Evolutionary conservation across 2,113 vertebrate species (phyloP).

Genomic region (Balaeniceps rex): DNA sequence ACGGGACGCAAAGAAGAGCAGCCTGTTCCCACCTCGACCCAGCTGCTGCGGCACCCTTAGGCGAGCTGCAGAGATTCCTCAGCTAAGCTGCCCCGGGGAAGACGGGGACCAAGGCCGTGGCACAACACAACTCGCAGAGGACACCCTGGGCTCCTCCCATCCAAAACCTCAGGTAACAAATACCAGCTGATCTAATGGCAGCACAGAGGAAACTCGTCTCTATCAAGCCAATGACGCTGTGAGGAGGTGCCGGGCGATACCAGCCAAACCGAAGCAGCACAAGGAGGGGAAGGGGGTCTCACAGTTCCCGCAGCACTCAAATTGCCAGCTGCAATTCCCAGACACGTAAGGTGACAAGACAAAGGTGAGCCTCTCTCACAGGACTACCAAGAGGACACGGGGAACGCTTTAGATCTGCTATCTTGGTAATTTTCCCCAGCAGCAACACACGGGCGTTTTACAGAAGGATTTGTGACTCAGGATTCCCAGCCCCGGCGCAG

Average conservation of each 20-base stretch:
- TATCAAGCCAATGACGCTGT: fast-evolving
- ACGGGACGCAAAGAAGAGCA: not conserved
- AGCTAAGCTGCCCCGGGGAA: not conserved
- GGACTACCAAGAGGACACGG: not conserved
- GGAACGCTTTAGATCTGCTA: fast-evolving
- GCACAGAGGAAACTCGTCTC: not conserved
- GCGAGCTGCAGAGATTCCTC: fast-evolving
- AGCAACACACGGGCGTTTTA: not conserved
- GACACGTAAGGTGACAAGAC: not conserved
- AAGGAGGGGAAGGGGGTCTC: not conserved
- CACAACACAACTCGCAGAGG: fast-evolving
- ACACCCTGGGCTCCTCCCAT: not conserved
- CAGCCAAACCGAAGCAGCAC: not conserved
- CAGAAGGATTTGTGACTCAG: not conserved
- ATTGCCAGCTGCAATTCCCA: not conserved
- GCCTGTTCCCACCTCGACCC: not conserved
- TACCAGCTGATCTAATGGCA: not conserved
- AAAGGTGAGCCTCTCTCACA: not conserved
- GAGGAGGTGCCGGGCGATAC: not conserved
- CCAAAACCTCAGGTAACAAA: not conserved
- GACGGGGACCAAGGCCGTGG: not conserved
- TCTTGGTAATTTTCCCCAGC: not conserved
- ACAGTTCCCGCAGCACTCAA: not conserved
- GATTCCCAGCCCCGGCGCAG: not conserved
- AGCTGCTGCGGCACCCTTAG: not conserved